Base-by-base conservation (phyloP, 1,140 invertebrate genomes). In the Whitmania pigra region DNA sequence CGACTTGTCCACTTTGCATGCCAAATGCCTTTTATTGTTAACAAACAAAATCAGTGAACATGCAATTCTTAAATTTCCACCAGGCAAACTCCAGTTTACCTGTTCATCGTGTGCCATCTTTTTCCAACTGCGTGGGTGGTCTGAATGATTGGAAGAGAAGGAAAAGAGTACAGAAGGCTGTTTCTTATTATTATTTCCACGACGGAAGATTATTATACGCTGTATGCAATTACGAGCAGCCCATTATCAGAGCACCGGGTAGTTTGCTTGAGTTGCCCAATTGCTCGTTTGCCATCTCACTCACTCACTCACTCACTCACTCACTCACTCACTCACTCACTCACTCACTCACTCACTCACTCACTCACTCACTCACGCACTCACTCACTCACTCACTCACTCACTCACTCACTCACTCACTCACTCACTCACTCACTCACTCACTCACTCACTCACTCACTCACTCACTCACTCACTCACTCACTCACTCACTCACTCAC, bases 331-430 rank as follows among this genome's bases (percentile, higher is more conserved):
- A 71, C 69, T 71, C 69, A 71, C 69, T 71, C 69, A 71, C 69
- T 71, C 69, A 53, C 68, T 70, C 68, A 70, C 68, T 70, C 68
- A 70, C 68, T 72, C 71, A 72, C 67, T 63, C 55, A 72, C 71
- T 72, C 71, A 72, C 68, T 72, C 71, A 72, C 67, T 63, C 55
- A 72, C 71, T 72, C 71, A 67, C 66, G 3, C 69, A 71, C 69
- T 71, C 69, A 71, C 69, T 71, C 69, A 71, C 69, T 70, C 69
- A 71, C 69, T 72, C 69, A 54, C 69, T 73, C 69, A 71, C 72
- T 72, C 70, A 57, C 49, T 54, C 70, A 57, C 70, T 57, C 49
- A 57, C 43, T 71, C 70, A 57, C 70, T 71, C 43, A n/a, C n/a
- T n/a, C n/a, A n/a, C n/a, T n/a, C n/a, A n/a, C n/a, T n/a, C n/a